A percentile compares a stretch with the other conserved stretches of the same genome.
Evolutionary conservation across 1,140 invertebrate species (phyloP).

Genomic region (Eriosoma lanigerum): DNA sequence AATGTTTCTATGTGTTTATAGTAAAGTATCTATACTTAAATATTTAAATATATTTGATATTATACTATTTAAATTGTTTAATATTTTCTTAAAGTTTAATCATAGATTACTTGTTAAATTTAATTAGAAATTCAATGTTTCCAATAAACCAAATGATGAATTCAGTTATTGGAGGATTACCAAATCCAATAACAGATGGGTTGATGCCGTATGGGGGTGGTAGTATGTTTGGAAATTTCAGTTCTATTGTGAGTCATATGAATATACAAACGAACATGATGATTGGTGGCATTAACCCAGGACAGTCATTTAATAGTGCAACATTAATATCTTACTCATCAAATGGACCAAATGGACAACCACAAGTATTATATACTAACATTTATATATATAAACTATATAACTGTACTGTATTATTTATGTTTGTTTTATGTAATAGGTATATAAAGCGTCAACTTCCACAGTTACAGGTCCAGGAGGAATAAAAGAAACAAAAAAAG

Average conservation of each 20-base stretch:
- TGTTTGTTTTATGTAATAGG: conserved; percentile 56
- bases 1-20: too few relatives aligned
- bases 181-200: conserved; percentile 66
- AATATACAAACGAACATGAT: conserved; percentile 53
- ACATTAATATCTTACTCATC: conserved; percentile 78
- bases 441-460: conserved; percentile 81
- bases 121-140: conserved; percentile 64
- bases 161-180: conserved; percentile 68
- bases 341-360: conserved; percentile 75
- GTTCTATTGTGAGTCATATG: conserved; percentile 56
- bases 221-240: conserved; percentile 59
- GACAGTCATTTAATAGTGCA: conserved; percentile 62
- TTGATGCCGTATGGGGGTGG: conserved; percentile 50
- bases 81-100: background rate
- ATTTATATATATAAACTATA: conserved; percentile 27
- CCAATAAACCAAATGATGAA: conserved; percentile 75
- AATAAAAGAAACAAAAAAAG: conserved; percentile 82
- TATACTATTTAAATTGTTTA: too few relatives aligned
- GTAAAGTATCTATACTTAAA: background rate
- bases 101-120: conserved; percentile 39
- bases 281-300: conserved; percentile 53
- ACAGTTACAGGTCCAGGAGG: conserved; percentile 83
- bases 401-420: background rate
- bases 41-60: background rate
- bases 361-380: conserved; percentile 62